Evolutionary conservation across 2,797 vertebrate genomes (phyloP), one percentile per base, ranked within the genome.

Genomic region (Chelon auratus): DNA sequence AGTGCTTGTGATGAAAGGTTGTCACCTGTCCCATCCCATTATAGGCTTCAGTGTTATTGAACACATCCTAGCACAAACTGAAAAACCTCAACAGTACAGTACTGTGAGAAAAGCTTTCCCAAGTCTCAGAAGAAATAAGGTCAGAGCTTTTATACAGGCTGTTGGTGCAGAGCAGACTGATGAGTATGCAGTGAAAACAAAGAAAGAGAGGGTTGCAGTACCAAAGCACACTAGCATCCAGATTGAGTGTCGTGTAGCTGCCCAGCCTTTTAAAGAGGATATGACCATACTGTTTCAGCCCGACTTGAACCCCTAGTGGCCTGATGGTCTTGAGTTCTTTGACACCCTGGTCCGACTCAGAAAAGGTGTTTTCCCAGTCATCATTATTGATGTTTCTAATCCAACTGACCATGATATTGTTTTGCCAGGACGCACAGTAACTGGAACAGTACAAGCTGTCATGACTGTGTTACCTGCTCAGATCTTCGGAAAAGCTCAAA

Each of bases 281-380:
- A 66, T 57, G 30, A 62, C 54, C 1, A n/a, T 78, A 42, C 9
- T 79, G 0, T 80, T 80, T 64, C 36, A 82, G 24, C 81, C 64
- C 37, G 24, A 70, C 1, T 15, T 75, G 9, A 77, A 85, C 18
- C 52, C 72, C 0, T 50, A 75, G 53, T 73, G 81, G 77, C 36
- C 71, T n/a, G 71, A 83, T 2, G 62, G 47, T n/a, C 59, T 81
- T 11, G 81, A 84, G 62, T 81, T 83, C 1, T 66, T 2, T 43
- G 72, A 81, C 9, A 82, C 74, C 0, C 20, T 81, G 6, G 68
- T 83, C 0, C 52, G 0, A n/a, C 30, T 82, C 0, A 70, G 3
- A 6, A 71, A 58, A 33, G 39, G 30, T 7, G 8, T 12, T 7
- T 8, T 52, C 0, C 83, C 74, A 51, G 36, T 68, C 9, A 56